phyloP scores from a whole-genome alignment of 2,113 vertebrate genomes.

The Gorsachius goisagi region DNA sequence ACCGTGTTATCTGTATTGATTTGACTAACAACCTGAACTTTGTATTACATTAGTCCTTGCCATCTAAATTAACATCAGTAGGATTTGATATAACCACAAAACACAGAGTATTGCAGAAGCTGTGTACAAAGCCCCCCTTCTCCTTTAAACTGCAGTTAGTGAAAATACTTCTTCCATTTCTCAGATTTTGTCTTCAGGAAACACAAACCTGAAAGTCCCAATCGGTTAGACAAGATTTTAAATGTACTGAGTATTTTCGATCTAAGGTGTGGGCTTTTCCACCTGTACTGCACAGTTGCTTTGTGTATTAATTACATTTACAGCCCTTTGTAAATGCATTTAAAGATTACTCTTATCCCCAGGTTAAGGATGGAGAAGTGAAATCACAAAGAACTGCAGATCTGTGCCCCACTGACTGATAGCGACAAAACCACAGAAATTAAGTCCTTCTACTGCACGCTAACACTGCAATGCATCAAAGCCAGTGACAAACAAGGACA shows the following conservation, averaged over 20 bases:
- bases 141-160: neutral
- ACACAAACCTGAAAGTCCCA: neutral
- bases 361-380: neutral
- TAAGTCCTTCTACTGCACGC: neutral
- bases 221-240: neutral
- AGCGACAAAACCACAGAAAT: neutral
- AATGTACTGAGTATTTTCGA: neutral
- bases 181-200: neutral
- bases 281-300: neutral
- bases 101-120: neutral
- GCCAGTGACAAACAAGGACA: neutral
- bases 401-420: neutral
- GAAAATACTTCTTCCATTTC: neutral
- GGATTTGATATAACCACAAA: neutral
- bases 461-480: neutral
- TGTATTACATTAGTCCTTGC: neutral
- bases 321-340: neutral
- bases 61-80: neutral
- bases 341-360: neutral
- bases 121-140: neutral
- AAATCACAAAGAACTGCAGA: neutral
- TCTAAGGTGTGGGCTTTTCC: neutral
- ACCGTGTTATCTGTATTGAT: neutral
- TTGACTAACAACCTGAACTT: neutral
- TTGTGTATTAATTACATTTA: neutral